Conservation (phyloP, 2,888 invertebrate species). For the Xestia rhomboidea region DNA sequence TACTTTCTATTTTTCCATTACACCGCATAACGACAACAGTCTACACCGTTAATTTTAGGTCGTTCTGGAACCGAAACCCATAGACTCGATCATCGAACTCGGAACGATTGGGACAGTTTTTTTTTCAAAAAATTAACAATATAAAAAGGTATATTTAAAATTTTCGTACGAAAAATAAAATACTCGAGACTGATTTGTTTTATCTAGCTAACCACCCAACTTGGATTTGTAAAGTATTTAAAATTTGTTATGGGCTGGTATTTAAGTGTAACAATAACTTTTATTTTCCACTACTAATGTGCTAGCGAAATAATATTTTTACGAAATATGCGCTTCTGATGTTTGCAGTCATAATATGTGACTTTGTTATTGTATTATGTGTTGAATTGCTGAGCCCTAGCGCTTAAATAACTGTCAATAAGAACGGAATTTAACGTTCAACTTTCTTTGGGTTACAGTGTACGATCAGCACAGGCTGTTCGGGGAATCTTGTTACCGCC, state of each 20-base stretch:
- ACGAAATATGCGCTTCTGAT: constrained; percentile 20
- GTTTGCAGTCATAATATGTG: not conserved
- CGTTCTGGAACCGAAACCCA: no score
- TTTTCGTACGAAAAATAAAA: no score
- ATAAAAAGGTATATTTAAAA: no score
- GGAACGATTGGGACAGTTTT: no score
- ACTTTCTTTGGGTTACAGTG: constrained; percentile 85
- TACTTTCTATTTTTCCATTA: constrained; percentile 76
- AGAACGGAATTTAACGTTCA: not conserved
- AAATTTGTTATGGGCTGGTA: not conserved
- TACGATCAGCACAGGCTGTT: constrained; percentile 94
- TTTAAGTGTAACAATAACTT: not conserved
- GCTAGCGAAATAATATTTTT: constrained; percentile 12
- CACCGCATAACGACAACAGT: constrained; percentile 71
- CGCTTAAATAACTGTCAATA: constrained; percentile 8
- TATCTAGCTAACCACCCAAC: constrained; percentile 54
- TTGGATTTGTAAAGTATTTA: not conserved
- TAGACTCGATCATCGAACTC: no score
- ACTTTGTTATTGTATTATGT: constrained; percentile 6
- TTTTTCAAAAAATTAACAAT: no score
- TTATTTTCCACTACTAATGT: constrained; percentile 3
- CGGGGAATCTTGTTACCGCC: constrained; percentile 95
- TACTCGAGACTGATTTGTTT: constrained; percentile 55
- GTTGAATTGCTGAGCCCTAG: constrained; percentile 2
- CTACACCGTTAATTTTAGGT: no score